phyloP scores from a whole-genome alignment of 2,113 vertebrate species.

The Isurus oxyrinchus region DNA sequence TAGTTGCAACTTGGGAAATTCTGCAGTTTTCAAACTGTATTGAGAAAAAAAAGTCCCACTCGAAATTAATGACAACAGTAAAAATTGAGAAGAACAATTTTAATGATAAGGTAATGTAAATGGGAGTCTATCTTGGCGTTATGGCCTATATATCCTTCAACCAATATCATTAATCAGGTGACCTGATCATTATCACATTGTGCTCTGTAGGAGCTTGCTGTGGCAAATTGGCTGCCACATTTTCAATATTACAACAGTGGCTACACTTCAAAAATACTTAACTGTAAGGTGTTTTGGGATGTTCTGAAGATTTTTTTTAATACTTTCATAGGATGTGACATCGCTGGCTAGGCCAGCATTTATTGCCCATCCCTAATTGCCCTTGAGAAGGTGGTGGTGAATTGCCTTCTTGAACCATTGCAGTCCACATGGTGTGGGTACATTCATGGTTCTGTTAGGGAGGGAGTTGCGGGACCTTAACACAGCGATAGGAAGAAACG shows the following conservation, averaged over 20 bases:
- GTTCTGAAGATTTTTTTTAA: not conserved
- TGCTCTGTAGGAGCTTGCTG: not conserved
- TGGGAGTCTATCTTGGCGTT: not conserved
- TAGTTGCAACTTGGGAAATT: not conserved
- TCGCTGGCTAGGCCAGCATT: too few species aligned
- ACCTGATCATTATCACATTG: not conserved
- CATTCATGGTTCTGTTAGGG: too few species aligned
- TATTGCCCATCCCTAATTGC: too few species aligned
- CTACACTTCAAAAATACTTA: not conserved
- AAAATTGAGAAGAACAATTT: not conserved
- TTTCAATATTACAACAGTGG: not conserved
- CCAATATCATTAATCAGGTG: not conserved
- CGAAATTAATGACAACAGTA: not conserved
- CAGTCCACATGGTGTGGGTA: too few species aligned
- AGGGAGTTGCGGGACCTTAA: too few species aligned
- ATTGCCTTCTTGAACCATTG: too few species aligned
- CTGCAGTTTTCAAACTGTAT: not conserved
- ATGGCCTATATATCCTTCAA: not conserved
- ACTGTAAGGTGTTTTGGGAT: not conserved
- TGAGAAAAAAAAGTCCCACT: not conserved
- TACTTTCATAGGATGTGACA: too few species aligned
- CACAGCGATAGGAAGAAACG: too few species aligned
- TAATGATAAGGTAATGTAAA: not conserved
- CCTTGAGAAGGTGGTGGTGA: too few species aligned
- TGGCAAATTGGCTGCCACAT: not conserved